Percentiles rank a stretch among this genome's conserved stretches.
These are phyloP conservation scores for Monochamus saltuarius DNA, from an alignment of 1,140 invertebrate species.

Conservation along the genomic window DNA sequence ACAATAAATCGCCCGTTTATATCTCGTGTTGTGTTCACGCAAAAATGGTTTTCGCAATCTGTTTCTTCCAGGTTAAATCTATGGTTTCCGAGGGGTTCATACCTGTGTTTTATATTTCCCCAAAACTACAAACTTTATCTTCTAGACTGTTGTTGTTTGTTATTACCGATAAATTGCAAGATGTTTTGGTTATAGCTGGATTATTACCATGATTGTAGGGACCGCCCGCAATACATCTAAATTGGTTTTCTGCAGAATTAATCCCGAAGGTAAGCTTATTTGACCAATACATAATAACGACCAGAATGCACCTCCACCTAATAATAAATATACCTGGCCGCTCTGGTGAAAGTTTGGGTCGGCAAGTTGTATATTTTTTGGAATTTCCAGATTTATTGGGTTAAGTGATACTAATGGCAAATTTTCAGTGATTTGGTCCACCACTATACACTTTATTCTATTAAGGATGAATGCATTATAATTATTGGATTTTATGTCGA, in stretches of 20 bases:
- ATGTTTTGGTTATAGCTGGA: neutral
- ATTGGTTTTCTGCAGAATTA: slow-evolving; percentile 20
- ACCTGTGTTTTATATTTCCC: neutral
- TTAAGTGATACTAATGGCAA: slow-evolving; percentile 29
- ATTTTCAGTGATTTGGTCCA: neutral
- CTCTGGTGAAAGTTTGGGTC: slow-evolving; percentile 30
- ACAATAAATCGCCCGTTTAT: neutral
- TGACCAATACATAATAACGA: slow-evolving; percentile 7
- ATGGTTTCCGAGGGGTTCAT: too few relatives aligned
- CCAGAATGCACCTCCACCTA: neutral
- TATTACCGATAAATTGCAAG: neutral
- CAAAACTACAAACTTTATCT: neutral
- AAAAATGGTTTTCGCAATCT: slow-evolving; percentile 5
- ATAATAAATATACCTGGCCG: slow-evolving; percentile 10
- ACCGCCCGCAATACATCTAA: slow-evolving; percentile 15
- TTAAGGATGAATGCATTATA: slow-evolving; percentile 9
- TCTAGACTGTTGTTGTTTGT: neutral
- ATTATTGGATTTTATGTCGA: slow-evolving; percentile 7
- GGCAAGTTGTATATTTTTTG: slow-evolving; percentile 31
- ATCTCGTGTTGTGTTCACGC: neutral
- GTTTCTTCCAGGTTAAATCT: neutral
- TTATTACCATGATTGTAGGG: slow-evolving; percentile 24
- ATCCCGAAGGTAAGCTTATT: slow-evolving; percentile 10
- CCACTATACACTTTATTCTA: slow-evolving; percentile 1
- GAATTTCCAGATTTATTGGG: slow-evolving; percentile 37